A percentile compares a stretch with the other conserved stretches of the same genome.
These are phyloP conservation scores for Elephantulus edwardii DNA, from an alignment of 2,113 vertebrate species.

Conservation along the genomic window DNA sequence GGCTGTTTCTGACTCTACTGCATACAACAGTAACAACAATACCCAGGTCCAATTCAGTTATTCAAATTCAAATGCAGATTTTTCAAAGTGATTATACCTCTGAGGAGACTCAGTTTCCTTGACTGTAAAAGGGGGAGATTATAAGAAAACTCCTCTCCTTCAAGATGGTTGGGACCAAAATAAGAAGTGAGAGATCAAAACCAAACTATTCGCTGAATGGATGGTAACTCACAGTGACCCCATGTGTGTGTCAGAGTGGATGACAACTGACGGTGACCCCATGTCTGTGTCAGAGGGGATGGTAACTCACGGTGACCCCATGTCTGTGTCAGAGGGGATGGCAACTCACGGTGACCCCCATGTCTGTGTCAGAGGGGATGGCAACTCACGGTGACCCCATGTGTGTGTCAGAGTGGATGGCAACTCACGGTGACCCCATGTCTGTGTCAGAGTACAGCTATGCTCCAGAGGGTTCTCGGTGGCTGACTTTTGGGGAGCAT, in stretches of 20 bases:
- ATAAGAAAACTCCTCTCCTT: background rate
- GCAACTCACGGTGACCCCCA: background rate
- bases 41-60: background rate
- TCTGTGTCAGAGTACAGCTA: background rate
- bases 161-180: background rate
- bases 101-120: background rate
- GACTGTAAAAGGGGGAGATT: background rate
- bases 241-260: background rate
- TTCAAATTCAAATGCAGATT: background rate
- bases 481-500: background rate
- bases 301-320: background rate
- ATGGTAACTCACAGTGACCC: background rate
- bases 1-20: no score
- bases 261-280: background rate
- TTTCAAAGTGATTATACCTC: background rate
- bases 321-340: no score
- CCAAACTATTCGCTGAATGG: background rate
- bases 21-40: no score
- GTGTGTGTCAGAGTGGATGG: background rate
- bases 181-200: background rate
- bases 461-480: background rate
- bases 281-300: no score
- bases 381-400: background rate
- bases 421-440: background rate
- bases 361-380: no score